Base-by-base conservation (phyloP, 2,113 vertebrate genomes). In the Thomomys bottae region DNA sequence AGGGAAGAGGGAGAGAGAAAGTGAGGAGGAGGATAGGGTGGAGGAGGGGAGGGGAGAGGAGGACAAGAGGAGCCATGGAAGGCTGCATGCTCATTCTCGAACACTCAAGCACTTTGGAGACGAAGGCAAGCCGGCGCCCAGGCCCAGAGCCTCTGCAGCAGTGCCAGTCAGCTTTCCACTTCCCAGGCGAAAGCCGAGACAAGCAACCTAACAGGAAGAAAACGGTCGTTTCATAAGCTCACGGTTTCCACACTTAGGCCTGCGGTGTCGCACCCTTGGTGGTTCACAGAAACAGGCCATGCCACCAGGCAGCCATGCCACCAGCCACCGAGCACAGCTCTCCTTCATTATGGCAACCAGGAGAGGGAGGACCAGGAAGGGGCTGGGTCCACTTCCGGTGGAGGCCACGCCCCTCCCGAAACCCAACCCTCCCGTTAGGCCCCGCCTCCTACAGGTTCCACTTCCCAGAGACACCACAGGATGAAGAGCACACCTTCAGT, bases 1-100 rank as follows among this genome's bases (percentile, higher is more conserved):
- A 59, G 32, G 40, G 14, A 24, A 2, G 30, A n/a, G 38, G 5
- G 6, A 17, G 45, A 26, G 38, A 34, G 49, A 36, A 20, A 15
- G 34, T 17, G 36, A 3, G 20, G 32, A 9, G 2, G 28, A 72
- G 14, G 63, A 17, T 36, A 15, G 15, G 15, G 26, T 1, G 30
- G 8, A 15, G 1, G n/a, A 4, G 38, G 38, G 17, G 36, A 17
- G 26, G 2, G 30, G 8, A 15, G 1, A 40, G 6, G 38, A 42
- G 17, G 36, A 42, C 72, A 30, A 6, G n/a, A 83, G 4, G 34
- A 11, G 4, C 26, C 9, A 49, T 49, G 2, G 45, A 8, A 49
- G 45, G 9, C 45, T 49, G 45, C 9, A 49, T 49, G 9, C 45
- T 49, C 45, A 49, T 49, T 12, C 45, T 49, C 9, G 9, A 49